Evolutionary conservation across 23 tunicate genomes (phyloP), one percentile per base, ranked within the genome.

Genomic region (Oikopleura dioica): DNA sequence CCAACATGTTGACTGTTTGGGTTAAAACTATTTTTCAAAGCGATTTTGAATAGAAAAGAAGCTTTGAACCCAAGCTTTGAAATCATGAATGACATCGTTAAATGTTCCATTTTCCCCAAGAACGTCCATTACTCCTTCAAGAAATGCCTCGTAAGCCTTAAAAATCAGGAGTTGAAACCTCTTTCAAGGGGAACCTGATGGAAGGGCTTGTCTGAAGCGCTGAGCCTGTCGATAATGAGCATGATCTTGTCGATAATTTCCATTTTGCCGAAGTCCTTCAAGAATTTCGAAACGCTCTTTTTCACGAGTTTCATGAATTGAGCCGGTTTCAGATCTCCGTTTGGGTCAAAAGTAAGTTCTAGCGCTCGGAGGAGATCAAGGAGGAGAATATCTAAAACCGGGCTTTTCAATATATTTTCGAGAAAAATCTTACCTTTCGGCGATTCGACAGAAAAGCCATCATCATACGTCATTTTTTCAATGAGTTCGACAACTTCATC

Each of bases 371-470:
- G 33, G 5, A 63, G 2, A 63, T 63, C 33, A 28, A 63, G 16
- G 30, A 63, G 5, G 5, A 63, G 33, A 44, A 44, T 44, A 44
- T 44, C 16, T 16, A 44, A 16, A 16, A 44, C 16, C 55, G 55
- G 9, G 55, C 55, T 44, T 44, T 28, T 63, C 72, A 12, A 16
- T 63, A 44, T 44, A 9, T 9, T 9, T 44, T 44, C 16, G 9
- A 44, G 55, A 44, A 16, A 44, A 9, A 44, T 9, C 30, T 21
- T 63, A 63, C 72, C 72, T 63, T 63, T n/a, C 26, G 72, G 72
- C 30, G 72, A 16, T 28, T 63, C 72, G 33, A 63, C 33, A 28
- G 72, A 63, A 31, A 63, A 63, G 2, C 72, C 72, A 63, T 63
- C 72, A 28, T 63, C 72, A 63, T 12, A 63, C 26, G 16, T 23